Evolutionary conservation across 2,113 vertebrate genomes (phyloP).

Genomic region (Misgurnus anguillicaudatus): DNA sequence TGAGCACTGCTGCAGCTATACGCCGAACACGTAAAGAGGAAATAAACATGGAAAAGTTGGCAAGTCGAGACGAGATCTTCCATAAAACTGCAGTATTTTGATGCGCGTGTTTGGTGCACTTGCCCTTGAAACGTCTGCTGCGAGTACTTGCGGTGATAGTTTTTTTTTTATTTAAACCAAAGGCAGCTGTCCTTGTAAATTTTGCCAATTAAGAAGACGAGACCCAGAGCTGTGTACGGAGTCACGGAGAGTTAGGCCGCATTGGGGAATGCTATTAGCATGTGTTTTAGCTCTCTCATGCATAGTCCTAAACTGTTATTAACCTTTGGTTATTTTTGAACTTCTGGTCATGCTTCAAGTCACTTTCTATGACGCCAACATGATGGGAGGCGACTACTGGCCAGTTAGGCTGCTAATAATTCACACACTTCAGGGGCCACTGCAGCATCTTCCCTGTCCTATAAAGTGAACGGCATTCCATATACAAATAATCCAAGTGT

Average conservation of each 20-base stretch:
- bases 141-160: neutral
- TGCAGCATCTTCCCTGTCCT: constrained; percentile 68
- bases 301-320: constrained; percentile 61
- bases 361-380: constrained; percentile 50
- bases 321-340: constrained; percentile 71
- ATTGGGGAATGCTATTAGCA: constrained; percentile 58
- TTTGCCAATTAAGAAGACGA: constrained; percentile 50
- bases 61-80: constrained; percentile 54
- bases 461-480: constrained; percentile 60
- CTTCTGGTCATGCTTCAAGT: constrained; percentile 59
- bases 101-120: constrained; percentile 2
- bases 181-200: constrained; percentile 59
- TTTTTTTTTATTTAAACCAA: constrained; percentile 33
- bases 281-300: constrained; percentile 54
- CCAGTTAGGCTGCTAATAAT: constrained; percentile 56
- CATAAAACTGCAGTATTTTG: constrained; percentile 32
- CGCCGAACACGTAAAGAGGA: constrained; percentile 65
- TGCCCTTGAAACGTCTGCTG: constrained; percentile 16
- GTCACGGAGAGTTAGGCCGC: constrained; percentile 52
- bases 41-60: constrained; percentile 66
- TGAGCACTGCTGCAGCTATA: constrained; percentile 61
- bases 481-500: constrained; percentile 60
- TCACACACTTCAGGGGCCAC: constrained; percentile 51
- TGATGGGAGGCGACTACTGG: constrained; percentile 54
- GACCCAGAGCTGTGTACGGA: constrained; percentile 60